Evolutionary conservation across 2,888 invertebrate species (phyloP), one percentile per base, ranked within the genome.

Genomic region (Cremastinae sp.): DNA sequence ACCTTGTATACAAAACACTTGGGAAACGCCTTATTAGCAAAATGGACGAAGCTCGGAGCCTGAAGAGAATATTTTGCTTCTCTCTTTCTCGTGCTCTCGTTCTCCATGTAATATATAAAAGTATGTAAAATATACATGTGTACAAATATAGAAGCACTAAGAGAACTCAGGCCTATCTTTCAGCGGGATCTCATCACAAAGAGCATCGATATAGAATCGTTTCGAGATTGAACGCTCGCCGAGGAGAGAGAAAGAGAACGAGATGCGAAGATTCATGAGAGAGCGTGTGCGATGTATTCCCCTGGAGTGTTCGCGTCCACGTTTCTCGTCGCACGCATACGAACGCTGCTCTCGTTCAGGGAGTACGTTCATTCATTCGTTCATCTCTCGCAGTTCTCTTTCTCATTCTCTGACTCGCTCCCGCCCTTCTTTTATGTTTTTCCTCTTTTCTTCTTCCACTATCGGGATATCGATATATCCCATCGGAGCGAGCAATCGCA

Each of bases 161-260:
- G 70, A 80, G 80, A 81, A 79, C 81, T 82, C 78, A 79, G 18
- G 16, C 79, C 81, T 87, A 88, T 88, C 87, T 85, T 86, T 88
- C 85, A 84, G 81, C 84, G 80, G 86, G 85, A 87, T 87, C 81
- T 83, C 82, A 79, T 81, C 85, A 86, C 86, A 87, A 85, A 87
- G 85, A 86, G 83, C 81, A 80, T 80, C 85, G 87, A 88, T 86
- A 28, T 28, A 87, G 80, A 83, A 87, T 87, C 86, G 80, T 79
- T 28, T 59, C 53, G 53, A 82, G 83, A 83, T 81, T 78, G 77
- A 80, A 75, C 79, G 66, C 80, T 78, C 79, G 55, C 75, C 53
- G 49, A 39, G 22, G 45, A 59, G 58, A 18, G 45, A 43, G 35
- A 55, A 20, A 20, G 4, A 51, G 18, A 37, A 2, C 28, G 39